Evolutionary conservation across 2,888 invertebrate genomes (phyloP).

Genomic region (Oxycera nigricornis): DNA sequence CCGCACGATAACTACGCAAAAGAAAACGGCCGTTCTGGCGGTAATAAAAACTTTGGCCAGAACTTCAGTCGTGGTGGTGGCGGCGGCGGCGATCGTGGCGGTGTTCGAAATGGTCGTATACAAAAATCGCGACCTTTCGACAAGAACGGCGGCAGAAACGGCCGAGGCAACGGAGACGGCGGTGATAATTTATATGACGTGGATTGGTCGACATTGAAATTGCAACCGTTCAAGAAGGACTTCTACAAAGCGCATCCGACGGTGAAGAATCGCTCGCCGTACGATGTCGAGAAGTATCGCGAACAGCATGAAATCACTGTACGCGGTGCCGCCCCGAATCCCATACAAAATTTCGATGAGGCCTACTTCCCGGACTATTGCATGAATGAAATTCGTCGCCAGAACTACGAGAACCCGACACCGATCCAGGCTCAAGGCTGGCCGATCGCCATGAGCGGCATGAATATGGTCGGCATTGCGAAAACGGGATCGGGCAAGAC

Average conservation of each 20-base stretch:
- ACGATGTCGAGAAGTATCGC: conserved; percentile 75
- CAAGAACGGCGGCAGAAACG: conserved; percentile 39
- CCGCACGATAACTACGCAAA: conserved; percentile 22
- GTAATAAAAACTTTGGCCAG: conserved; percentile 26
- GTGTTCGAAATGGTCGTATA: conserved; percentile 72
- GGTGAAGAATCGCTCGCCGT: conserved; percentile 67
- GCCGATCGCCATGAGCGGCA: conserved; percentile 84
- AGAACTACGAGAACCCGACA: conserved; percentile 78
- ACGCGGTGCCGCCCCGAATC: conserved; percentile 76
- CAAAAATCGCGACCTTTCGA: conserved; percentile 26
- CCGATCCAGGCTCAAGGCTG: conserved; percentile 86
- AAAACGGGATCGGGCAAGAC: conserved; percentile 85
- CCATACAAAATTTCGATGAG: conserved; percentile 81
- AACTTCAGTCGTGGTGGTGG: conserved; percentile 28
- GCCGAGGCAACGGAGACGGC: conserved; percentile 57
- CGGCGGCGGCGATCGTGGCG: conserved; percentile 42
- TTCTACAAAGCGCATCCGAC: conserved; percentile 79
- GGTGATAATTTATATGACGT: conserved; percentile 65
- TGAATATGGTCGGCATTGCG: conserved; percentile 85
- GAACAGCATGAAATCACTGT: conserved; percentile 75
- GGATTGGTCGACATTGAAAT: conserved; percentile 65
- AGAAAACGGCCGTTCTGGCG: conserved; percentile 25
- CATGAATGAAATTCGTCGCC: conserved; percentile 68
- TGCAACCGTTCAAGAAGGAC: conserved; percentile 80
- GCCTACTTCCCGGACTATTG: conserved; percentile 80